Percentiles rank a stretch among this genome's conserved stretches.
phyloP scores from a whole-genome alignment of 1,140 invertebrate genomes.

The Arctopsyche grandis region DNA sequence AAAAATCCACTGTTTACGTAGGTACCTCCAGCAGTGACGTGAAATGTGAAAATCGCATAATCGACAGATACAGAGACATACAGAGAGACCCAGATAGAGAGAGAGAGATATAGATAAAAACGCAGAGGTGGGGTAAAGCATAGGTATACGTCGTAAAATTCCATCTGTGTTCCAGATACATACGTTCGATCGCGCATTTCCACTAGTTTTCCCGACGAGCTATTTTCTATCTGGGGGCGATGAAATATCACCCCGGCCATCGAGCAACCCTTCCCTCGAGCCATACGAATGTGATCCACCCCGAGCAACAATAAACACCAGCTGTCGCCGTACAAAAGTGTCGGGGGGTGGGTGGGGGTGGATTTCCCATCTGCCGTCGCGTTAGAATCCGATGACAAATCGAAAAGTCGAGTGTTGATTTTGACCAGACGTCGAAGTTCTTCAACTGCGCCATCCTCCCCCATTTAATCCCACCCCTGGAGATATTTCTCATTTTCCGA shows the following conservation, averaged over 20 bases:
- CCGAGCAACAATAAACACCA: constrained; percentile 23
- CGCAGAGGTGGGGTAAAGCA: too few relatives aligned
- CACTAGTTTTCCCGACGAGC: not conserved
- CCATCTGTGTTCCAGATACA: not conserved
- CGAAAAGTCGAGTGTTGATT: constrained; percentile 25
- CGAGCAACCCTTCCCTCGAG: not conserved
- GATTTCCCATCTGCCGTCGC: not conserved
- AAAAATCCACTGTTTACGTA: too few relatives aligned
- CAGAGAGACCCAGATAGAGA: not conserved
- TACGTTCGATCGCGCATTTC: constrained; percentile 3
- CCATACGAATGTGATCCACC: not conserved
- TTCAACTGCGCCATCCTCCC: not conserved
- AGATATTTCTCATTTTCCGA: not conserved
- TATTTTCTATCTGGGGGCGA: not conserved
- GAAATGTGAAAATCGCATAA: not conserved
- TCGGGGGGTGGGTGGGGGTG: not conserved
- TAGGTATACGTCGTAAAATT: not conserved
- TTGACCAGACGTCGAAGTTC: not conserved
- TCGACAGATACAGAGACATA: not conserved
- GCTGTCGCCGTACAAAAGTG: constrained; percentile 8
- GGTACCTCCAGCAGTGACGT: too few relatives aligned
- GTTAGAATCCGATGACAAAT: constrained; percentile 22
- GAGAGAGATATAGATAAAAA: too few relatives aligned
- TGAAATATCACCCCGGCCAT: constrained; percentile 10
- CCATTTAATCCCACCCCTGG: too few relatives aligned